phyloP scores from a whole-genome alignment of 2,888 invertebrate species.

The Hypercompe scribonia region DNA sequence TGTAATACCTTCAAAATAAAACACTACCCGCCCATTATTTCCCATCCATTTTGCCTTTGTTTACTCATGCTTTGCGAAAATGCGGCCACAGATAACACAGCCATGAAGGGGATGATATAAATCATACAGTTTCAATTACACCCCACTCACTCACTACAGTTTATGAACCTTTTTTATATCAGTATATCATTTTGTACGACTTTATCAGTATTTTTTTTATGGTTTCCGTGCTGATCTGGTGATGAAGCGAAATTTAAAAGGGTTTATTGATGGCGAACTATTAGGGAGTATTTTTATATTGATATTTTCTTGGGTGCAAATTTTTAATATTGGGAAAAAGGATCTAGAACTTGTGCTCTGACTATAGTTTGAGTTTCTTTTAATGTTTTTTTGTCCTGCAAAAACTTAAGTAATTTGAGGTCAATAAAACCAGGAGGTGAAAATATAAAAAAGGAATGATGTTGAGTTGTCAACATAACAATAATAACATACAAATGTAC shows the following conservation, averaged over 20 bases:
- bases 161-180: constrained; percentile 38
- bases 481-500: too few relatives aligned
- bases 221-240: constrained; percentile 35
- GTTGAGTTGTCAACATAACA: too few relatives aligned
- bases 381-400: too few relatives aligned
- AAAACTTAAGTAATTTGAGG: too few relatives aligned
- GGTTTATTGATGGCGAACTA: constrained; percentile 16
- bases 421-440: too few relatives aligned
- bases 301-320: neutral
- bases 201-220: constrained; percentile 45
- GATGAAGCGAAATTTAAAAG: constrained; percentile 17
- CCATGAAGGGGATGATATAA: constrained; percentile 60
- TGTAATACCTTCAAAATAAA: constrained; percentile 32
- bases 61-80: constrained; percentile 45
- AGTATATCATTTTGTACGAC: constrained; percentile 48
- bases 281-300: neutral
- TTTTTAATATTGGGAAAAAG: neutral
- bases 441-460: too few relatives aligned
- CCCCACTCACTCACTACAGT: constrained; percentile 59
- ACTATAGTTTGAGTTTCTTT: neutral
- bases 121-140: constrained; percentile 79
- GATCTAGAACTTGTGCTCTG: neutral
- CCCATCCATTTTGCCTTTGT: constrained; percentile 43
- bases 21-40: constrained; percentile 34
- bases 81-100: constrained; percentile 49